Evolutionary conservation across 2,113 vertebrate species (phyloP), one percentile per base, ranked within the genome.

Genomic region (Larimichthys crocea): DNA sequence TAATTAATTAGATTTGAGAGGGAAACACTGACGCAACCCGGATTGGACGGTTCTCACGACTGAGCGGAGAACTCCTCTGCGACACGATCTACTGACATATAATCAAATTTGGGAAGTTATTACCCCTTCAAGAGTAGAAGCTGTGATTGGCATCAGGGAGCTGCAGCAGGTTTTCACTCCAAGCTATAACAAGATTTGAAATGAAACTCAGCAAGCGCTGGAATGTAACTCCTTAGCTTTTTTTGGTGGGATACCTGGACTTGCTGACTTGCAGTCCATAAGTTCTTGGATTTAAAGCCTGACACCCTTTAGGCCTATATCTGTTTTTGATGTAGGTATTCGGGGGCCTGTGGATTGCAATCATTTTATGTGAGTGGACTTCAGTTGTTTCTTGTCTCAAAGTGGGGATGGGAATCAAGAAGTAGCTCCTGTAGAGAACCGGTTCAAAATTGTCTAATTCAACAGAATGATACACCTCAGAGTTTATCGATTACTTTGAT

Each of bases 1-100:
- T 78, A 48, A 79, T 84, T 86, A 79, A 90, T 92, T 89, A 42
- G 80, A 91, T 92, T 79, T 80, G 70, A 72, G 80, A 76, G 20
- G 78, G 56, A 72, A 85, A 74, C 59, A 17, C 75, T 16, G 62
- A 83, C 70, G 48, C 16, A 16, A 62, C n/a, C 22, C 2, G 74
- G 52, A 72, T 53, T 53, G 35, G 73, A 70, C 0, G n/a, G 75
- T 91, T 92, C 91, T 83, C 86, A 88, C 55, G 82, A 77, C 84
- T 79, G 76, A 40, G 53, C 3, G n/a, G 42, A 26, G 73, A 71
- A 75, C 64, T 82, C 31, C 62, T 69, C 60, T 40, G 72, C 0
- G 48, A 85, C 61, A 26, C 6, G 52, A 80, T 76, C 66, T 71
- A 42, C 59, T 73, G 49, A 24, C 57, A 44, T 22, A 0, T 84